Base-by-base conservation (phyloP, 2,888 invertebrate genomes). In the Polyommatus icarus region DNA sequence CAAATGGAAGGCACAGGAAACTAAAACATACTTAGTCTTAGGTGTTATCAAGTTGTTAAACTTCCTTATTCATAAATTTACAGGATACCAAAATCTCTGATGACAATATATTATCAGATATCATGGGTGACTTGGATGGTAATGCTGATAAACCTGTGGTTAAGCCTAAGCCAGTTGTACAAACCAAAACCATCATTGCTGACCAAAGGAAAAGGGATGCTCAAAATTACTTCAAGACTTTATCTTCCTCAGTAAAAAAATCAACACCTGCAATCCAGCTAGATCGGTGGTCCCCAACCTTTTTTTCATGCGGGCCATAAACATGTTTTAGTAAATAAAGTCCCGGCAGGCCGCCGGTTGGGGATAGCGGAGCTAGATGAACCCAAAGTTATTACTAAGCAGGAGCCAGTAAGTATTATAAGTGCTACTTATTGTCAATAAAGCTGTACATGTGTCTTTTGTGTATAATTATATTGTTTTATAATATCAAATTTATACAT, bases 31-130 rank as follows among this genome's bases (percentile, higher is more conserved):
- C 29, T 12, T 46, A 67, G 1, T 32, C 18, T 6, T 67, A 2
- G 29, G 10, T 29, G 5, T 15, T 29, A 29, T 15, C 1, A 29
- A 67, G 67, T 29, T 32, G 7, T 32, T 67, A 32, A 32, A 67
- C 29, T 67, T 67, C 0, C 29, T 12, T 67, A 67, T 67, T 1
- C 2, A 18, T 18, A 29, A 0, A 32, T 78, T 88, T 90, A 32
- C 82, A 95, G 95, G 95, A 95, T 85, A 95, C 95, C 1, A 96
- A 96, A 85, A 92, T 97, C 81, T 96, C 96, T 29, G 97, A 98
- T 81, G 98, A 99, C 90, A 96, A 97, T 84, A 95, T 97, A 80
- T 90, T 97, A 32, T 96, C 96, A 46, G 97, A 97, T 85, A 95
- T 97, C 75, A 95, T 97, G 88, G 96, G 95, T 8, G 97, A 97